Percentiles rank a stretch among this genome's conserved stretches.
Conservation (phyloP, 2,113 vertebrate species). For the Eidolon helvum region DNA sequence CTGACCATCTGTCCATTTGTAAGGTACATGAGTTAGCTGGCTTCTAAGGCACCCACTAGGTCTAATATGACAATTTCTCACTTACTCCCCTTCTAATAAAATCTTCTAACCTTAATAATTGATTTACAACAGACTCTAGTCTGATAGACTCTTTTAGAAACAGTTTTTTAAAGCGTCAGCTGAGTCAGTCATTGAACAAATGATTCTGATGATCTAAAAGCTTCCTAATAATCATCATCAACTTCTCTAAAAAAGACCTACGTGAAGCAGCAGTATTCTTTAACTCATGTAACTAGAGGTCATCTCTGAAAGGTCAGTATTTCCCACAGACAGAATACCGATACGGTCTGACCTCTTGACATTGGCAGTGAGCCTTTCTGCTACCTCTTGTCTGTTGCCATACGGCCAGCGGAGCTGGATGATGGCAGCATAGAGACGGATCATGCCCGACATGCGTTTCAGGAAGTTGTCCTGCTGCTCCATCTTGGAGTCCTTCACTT, state of each 20-base stretch:
- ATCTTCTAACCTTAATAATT: background rate
- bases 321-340: background rate
- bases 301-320: background rate
- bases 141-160: background rate
- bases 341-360: no score
- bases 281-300: no score
- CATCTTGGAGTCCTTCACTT: conserved; percentile 87
- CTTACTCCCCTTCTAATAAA: background rate
- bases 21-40: background rate
- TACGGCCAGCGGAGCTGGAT: conserved; percentile 94
- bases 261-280: background rate
- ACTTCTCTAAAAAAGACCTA: background rate
- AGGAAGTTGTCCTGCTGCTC: conserved; percentile 95
- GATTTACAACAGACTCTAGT: background rate
- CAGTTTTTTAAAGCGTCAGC: background rate
- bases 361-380: fast-evolving
- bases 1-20: background rate
- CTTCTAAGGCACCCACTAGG: background rate
- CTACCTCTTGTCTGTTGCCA: conserved; percentile 87
- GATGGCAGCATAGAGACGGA: conserved; percentile 95
- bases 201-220: background rate
- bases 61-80: background rate
- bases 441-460: conserved; percentile 98
- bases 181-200: background rate
- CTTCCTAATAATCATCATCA: background rate